Base-by-base conservation (phyloP, 2,797 vertebrate genomes). In the Moxostoma hubbsi region DNA sequence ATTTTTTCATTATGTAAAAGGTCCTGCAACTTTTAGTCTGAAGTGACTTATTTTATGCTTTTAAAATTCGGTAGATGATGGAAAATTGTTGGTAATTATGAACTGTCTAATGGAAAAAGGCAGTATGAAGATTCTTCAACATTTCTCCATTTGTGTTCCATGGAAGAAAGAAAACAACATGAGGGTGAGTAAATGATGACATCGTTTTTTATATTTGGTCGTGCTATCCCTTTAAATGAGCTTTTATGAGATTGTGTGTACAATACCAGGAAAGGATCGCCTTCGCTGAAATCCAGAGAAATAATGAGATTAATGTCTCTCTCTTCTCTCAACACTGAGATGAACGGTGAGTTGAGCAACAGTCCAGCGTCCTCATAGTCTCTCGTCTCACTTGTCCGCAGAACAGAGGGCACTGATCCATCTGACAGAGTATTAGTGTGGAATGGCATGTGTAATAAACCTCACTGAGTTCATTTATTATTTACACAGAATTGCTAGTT, bases 271-370 rank as follows among this genome's bases (percentile, higher is more conserved):
- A 50, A 24, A 4, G 62, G n/a, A 18, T 66, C 24, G 53, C 18
- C 46, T 13, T 5, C 7, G 11, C 49, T 75, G 24, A 64, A 64
- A 11, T 46, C 9, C 7, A 71, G 53, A 16, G 66, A 54, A 16
- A 13, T 65, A 11, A 49, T 46, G 51, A 15, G 15, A 12, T 12
- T 10, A 54, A 67, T 47, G 0, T 6, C 7, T 16, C 64, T 7
- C 16, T 67, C 64, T 47, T 67, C 45, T 71, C 69, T 58, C 7
- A 71, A 16, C 50, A 57, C 4, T 45, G 69, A 8, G 36, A 72
- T 43, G 13, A 57, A 72, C 2, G 69, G 69, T 7, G 69, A 72
- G 54, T 72, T 72, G 36, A 58, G n/a, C 47, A 59, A 16, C 5
- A 59, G 54, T 59, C n/a, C 54, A 16, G 54, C 70, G 6, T 73